Conservation (phyloP, 2,113 vertebrate genomes). For the Melospiza melodia region DNA sequence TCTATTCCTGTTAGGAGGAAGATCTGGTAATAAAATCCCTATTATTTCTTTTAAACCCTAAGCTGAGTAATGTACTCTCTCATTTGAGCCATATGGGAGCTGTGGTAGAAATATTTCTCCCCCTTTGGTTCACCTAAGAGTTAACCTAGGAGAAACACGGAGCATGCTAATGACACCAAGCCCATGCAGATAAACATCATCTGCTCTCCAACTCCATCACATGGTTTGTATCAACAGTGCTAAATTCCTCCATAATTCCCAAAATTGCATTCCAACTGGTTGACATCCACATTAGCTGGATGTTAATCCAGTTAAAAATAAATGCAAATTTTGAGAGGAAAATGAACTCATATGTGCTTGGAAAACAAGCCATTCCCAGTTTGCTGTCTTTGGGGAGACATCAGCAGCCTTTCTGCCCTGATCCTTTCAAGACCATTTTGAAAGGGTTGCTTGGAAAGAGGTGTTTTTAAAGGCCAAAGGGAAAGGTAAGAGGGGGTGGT, state of each 20-base stretch:
- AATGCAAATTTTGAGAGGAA: constrained; percentile 64
- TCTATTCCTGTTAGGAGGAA: not conserved
- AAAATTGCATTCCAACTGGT: constrained; percentile 71
- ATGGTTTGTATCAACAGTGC: constrained; percentile 75
- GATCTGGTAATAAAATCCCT: not conserved
- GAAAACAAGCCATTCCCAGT: constrained; percentile 41
- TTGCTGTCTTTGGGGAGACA: constrained; percentile 15
- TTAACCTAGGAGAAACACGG: constrained; percentile 41
- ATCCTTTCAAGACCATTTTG: not conserved
- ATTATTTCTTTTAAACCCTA: not conserved
- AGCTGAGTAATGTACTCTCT: not conserved
- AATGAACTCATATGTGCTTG: constrained; percentile 47
- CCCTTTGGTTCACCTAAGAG: constrained; percentile 15
- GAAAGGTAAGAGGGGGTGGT: not conserved
- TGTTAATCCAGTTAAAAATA: constrained; percentile 73
- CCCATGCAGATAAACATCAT: constrained; percentile 46
- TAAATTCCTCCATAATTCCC: constrained; percentile 56
- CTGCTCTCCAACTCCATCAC: constrained; percentile 48
- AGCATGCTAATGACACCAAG: constrained; percentile 18
- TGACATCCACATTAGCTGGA: constrained; percentile 74
- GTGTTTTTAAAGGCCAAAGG: not conserved
- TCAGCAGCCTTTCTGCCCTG: not conserved
- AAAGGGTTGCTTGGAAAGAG: not conserved
- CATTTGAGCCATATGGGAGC: not conserved
- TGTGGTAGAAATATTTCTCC: not conserved